Conservation (phyloP, 2,888 invertebrate genomes). For the Melieria crassipennis region DNA sequence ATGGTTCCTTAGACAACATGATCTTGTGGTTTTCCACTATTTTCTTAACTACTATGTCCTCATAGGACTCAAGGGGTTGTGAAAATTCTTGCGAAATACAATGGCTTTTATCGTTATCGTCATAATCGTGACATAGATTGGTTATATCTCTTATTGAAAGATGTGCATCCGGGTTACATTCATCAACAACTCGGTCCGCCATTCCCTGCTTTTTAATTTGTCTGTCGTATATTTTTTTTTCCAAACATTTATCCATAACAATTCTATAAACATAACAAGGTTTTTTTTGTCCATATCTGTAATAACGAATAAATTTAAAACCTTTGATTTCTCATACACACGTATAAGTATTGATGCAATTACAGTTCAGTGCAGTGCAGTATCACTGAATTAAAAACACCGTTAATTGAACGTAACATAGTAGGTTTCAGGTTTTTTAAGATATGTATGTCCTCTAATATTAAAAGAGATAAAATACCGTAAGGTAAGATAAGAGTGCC, state of each 20-base stretch:
- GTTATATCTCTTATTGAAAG: constrained; percentile 89
- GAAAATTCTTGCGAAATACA: constrained; percentile 73
- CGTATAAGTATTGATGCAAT: too few species aligned
- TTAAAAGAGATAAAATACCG: too few species aligned
- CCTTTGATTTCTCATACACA: too few species aligned
- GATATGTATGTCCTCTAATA: too few species aligned
- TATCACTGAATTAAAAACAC: not conserved
- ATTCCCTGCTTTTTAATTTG: constrained; percentile 99
- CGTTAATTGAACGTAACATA: not conserved
- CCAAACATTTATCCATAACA: constrained; percentile 96
- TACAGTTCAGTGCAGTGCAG: too few species aligned
- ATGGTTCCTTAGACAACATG: constrained; percentile 83
- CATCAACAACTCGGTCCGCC: constrained; percentile 98
- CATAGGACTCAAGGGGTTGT: constrained; percentile 66
- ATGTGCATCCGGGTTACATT: constrained; percentile 96
- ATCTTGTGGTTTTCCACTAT: constrained; percentile 73
- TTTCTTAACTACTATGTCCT: constrained; percentile 85
- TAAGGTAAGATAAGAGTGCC: too few species aligned
- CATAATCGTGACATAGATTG: constrained; percentile 89
- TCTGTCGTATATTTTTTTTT: constrained; percentile 97
- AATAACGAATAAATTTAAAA: constrained; percentile 13
- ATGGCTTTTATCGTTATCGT: constrained; percentile 74
- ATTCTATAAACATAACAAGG: constrained; percentile 95
- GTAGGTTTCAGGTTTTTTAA: not conserved
- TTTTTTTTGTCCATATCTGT: constrained; percentile 90